Base-by-base conservation (phyloP, 2,888 invertebrate species). In the Dromius quadrimaculatus region DNA sequence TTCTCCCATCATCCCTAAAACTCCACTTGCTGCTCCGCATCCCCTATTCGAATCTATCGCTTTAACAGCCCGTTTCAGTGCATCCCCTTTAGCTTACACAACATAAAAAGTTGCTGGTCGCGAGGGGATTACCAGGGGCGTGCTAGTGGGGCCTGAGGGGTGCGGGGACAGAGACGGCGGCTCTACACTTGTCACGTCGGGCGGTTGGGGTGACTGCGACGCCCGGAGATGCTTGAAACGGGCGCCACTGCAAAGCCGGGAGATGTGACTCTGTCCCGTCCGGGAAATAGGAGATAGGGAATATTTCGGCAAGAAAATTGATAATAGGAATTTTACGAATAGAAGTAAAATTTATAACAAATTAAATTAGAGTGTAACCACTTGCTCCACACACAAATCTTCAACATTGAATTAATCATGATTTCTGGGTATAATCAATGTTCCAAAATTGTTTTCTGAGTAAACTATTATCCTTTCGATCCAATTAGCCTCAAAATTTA, bases 31-130 rank as follows among this genome's bases (percentile, higher is more conserved):
- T n/a, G n/a, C n/a, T n/a, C n/a, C 45, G 5, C 8, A 45, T n/a
- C n/a, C n/a, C 28, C n/a, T 34, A 41, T 64, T 83, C 78, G 17
- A 76, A 63, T 73, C 71, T 71, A 75, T 75, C 75, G 80, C 79
- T 92, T 90, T 73, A 92, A 73, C 89, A 85, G 78, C 88, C 89
- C 89, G 89, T 86, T 91, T 91, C 0, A 92, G 91, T 77, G 71
- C 64, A 79, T 80, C 80, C 77, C 75, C 81, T 82, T 81, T 81
- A 81, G 78, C 79, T 78, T 79, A 80, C 80, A 81, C 81, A 81
- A 80, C 80, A 79, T 81, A 81, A 81, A 81, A 81, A 81, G 80
- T 80, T 81, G 81, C 80, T 80, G 79, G 81, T 79, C 81, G 81
- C 28, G 11, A 36, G 62, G 59, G 57, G 68, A 68, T 68, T 68